Conservation (phyloP, 35 echinoderm and acorn worm genomes). For the Apostichopus californicus region DNA sequence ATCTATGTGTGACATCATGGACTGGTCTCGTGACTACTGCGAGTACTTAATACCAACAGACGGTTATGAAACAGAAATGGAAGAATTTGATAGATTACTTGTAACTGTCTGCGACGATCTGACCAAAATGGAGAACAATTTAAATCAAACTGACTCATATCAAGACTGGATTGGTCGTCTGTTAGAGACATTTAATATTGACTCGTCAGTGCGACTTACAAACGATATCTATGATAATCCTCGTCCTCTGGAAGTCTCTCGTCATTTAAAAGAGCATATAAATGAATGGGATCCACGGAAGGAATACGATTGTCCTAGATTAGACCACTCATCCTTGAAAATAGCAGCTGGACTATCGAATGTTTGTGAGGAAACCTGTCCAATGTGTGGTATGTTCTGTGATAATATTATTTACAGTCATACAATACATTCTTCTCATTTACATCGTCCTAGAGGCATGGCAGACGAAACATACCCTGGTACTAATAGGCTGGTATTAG, state of each 20-base stretch:
- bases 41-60: background rate
- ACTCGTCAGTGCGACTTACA: background rate
- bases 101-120: too few relatives aligned
- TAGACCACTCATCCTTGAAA: background rate
- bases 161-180: background rate
- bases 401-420: too few relatives aligned
- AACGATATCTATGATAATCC: background rate
- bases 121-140: background rate
- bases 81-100: background rate
- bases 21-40: background rate
- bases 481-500: background rate
- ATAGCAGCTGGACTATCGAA: background rate
- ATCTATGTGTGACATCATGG: background rate
- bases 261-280: background rate
- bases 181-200: background rate
- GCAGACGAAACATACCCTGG: background rate
- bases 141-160: too few relatives aligned
- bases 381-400: too few relatives aligned
- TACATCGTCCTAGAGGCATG: background rate
- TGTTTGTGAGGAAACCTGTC: background rate
- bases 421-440: too few relatives aligned
- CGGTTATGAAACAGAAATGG: background rate
- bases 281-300: background rate
- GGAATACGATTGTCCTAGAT: too few relatives aligned
- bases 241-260: background rate